These are phyloP conservation scores for Flexamia atlantica DNA, from an alignment of 2,888 invertebrate species.

Conservation along the genomic window DNA sequence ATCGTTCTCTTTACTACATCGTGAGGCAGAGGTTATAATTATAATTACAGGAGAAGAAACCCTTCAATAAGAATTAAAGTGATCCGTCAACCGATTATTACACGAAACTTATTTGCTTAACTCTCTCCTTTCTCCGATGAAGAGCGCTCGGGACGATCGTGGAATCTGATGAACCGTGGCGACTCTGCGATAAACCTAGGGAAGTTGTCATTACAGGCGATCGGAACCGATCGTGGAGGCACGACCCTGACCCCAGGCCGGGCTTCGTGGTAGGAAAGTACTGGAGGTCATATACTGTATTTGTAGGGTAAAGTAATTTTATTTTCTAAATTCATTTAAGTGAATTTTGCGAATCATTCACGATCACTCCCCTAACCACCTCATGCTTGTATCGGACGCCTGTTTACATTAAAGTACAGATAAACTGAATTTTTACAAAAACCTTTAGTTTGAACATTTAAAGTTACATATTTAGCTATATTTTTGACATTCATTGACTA, in stretches of 20 bases:
- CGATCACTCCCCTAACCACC: too few relatives aligned
- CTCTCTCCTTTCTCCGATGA: slow-evolving; percentile 7
- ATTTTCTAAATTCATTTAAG: too few relatives aligned
- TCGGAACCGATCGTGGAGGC: slow-evolving; percentile 6
- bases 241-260: background rate
- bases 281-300: too few relatives aligned
- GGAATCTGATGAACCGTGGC: slow-evolving; percentile 9
- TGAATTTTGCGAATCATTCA: too few relatives aligned
- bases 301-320: too few relatives aligned
- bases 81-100: background rate
- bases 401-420: too few relatives aligned
- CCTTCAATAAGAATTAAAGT: background rate
- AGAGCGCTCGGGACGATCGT: slow-evolving; percentile 4
- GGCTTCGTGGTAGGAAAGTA: background rate
- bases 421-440: too few relatives aligned
- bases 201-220: slow-evolving; percentile 11
- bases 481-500: too few relatives aligned
- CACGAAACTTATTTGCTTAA: slow-evolving; percentile 1
- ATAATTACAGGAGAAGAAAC: background rate
- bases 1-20: background rate
- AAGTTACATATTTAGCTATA: too few relatives aligned
- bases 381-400: too few relatives aligned
- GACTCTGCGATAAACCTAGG: background rate
- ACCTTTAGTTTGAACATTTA: too few relatives aligned
- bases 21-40: background rate